Base-by-base conservation (phyloP, 2,797 vertebrate species). In the Oryzias sinensis region DNA sequence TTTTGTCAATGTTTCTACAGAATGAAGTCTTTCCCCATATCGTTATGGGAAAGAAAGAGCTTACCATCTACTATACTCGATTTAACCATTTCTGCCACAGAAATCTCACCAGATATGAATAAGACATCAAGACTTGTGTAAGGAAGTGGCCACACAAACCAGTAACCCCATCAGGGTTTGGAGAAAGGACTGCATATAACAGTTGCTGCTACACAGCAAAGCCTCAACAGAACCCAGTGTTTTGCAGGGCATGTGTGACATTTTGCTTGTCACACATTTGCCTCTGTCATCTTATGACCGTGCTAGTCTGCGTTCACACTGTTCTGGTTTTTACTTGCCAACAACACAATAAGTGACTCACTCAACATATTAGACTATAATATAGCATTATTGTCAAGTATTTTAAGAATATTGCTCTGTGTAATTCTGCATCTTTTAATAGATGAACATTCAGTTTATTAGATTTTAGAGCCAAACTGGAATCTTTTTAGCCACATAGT, bases 191-290 rank as follows among this genome's bases (percentile, higher is more conserved):
- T 53, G 53, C 11, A 62, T 72, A 68, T 83, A 65, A 77, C 83
- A 78, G 68, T 75, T 70, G 53, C 59, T 77, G 68, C 79, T 77
- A 61, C 76, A 71, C 68, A 74, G 81, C 56, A 58, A 75, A 77
- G 57, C 68, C 63, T 63, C 66, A 46, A 69, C 77, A 74, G 59
- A 80, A 56, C 77, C 59, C 59, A 63, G 59, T 49, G 55, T 79
- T 84, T 84, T 59, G 25, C 75, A 4, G 75, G 74, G 77, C 81
- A 78, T 76, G 69, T 83, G 83, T 83, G 81, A 88, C 85, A 87
- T 86, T 88, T 85, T 85, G 82, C 85, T 83, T 75, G 75, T 85
- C 81, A 84, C 86, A 82, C 74, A 4, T 77, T 84, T 27, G 51
- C 33, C 65, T 72, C 76, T 71, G 74, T 86, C 77, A 80, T 88